Evolutionary conservation across 2,888 invertebrate genomes (phyloP).

Genomic region (Nymphalis c-album): DNA sequence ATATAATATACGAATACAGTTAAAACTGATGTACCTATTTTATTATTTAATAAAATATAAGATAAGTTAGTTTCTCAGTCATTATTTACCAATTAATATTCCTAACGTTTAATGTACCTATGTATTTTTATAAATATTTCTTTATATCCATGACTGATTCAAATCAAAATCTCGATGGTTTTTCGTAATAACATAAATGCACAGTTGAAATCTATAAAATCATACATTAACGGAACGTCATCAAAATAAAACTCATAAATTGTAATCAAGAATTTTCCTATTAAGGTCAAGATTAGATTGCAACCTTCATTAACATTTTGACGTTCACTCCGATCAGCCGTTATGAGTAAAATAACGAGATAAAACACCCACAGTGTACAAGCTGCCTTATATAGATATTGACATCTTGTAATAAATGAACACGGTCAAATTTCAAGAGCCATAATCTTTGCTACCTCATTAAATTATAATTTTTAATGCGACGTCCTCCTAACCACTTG

Average conservation of each 20-base stretch:
- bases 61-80: not conserved
- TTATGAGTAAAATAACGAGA: constrained; percentile 19
- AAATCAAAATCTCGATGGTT: not conserved
- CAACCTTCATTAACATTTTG: constrained; percentile 46
- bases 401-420: constrained; percentile 48
- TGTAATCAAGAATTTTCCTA: constrained; percentile 46
- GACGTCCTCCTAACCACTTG: not conserved
- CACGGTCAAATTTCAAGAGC: constrained; percentile 46
- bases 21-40: not conserved
- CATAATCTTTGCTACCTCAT: constrained; percentile 22
- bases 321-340: constrained; percentile 45
- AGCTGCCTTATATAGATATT: constrained; percentile 50
- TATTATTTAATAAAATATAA: not conserved
- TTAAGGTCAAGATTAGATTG: constrained; percentile 52
- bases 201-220: constrained; percentile 7
- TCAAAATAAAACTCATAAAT: constrained; percentile 35
- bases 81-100: not conserved
- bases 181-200: not conserved
- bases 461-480: constrained; percentile 8
- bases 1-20: not conserved
- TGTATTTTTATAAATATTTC: not conserved
- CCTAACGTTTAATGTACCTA: too few species aligned
- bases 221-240: constrained; percentile 19
- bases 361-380: constrained; percentile 46
- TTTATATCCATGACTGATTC: not conserved